These are phyloP conservation scores for Leptopterna dolabrata DNA, from an alignment of 2,888 invertebrate genomes.

Conservation along the genomic window DNA sequence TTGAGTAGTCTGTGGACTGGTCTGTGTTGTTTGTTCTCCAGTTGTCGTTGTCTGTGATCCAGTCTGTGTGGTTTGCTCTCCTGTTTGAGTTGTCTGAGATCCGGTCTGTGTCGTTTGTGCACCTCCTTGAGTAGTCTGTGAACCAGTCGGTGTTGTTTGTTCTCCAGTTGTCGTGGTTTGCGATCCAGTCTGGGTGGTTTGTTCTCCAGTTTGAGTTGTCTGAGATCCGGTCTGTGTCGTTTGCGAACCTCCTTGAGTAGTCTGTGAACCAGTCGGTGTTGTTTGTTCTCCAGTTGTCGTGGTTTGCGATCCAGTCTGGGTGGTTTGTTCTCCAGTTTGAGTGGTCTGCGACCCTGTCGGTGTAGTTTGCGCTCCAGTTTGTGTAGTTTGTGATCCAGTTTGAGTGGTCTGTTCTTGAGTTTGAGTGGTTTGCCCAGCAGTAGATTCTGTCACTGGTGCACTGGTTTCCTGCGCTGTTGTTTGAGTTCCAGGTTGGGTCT, in stretches of 20 bases:
- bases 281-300: constrained; percentile 51
- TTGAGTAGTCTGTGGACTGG: constrained; percentile 39
- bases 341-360: constrained; percentile 17
- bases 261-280: constrained; percentile 47
- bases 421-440: constrained; percentile 52
- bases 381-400: constrained; percentile 40
- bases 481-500: constrained; percentile 46
- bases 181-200: constrained; percentile 10
- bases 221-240: constrained; percentile 52
- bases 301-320: constrained; percentile 45
- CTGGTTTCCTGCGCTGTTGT: constrained; percentile 53
- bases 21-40: constrained; percentile 53
- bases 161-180: constrained; percentile 50
- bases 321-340: constrained; percentile 37
- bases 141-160: constrained; percentile 51
- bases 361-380: constrained; percentile 38
- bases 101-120: constrained; percentile 30
- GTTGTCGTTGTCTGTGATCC: constrained; percentile 26
- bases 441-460: constrained; percentile 44
- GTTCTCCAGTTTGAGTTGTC: constrained; percentile 27
- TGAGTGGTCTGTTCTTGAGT: constrained; percentile 46
- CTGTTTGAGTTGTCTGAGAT: constrained; percentile 46
- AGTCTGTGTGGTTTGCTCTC: neutral
- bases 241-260: constrained; percentile 3
- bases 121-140: constrained; percentile 16